Evolutionary conservation across 1,140 invertebrate species (phyloP).

Genomic region (Drosophila arawakana): DNA sequence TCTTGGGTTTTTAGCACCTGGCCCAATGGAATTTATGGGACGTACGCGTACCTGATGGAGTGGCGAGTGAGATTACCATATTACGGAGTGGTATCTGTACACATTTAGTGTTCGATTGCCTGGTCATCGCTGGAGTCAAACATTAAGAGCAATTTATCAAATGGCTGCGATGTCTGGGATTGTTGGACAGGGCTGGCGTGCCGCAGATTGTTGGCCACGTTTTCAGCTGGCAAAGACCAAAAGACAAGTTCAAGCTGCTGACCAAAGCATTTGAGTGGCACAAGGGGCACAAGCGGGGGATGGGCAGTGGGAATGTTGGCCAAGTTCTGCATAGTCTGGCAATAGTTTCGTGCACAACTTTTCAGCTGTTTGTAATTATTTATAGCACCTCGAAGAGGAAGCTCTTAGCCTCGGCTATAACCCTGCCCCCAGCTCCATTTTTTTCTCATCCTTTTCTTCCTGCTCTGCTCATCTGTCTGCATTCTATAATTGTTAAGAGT

Average conservation of each 20-base stretch:
- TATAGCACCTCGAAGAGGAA: conserved; percentile 62
- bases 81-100: background rate
- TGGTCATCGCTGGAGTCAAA: conserved; percentile 28
- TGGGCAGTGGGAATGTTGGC: background rate
- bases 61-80: conserved; percentile 24
- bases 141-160: conserved; percentile 54
- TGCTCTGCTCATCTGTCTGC: background rate
- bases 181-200: conserved; percentile 18
- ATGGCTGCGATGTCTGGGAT: conserved; percentile 11
- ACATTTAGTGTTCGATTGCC: background rate
- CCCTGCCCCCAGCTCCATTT: background rate
- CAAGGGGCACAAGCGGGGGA: background rate
- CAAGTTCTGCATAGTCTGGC: conserved; percentile 49
- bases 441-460: background rate
- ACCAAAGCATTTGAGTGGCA: conserved; percentile 36
- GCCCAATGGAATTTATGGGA: background rate
- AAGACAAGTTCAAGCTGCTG: conserved; percentile 44
- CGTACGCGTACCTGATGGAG: conserved; percentile 4
- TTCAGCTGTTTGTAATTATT: conserved; percentile 74
- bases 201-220: conserved; percentile 50
- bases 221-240: conserved; percentile 30
- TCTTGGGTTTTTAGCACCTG: conserved; percentile 19
- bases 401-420: conserved; percentile 18
- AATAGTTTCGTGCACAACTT: conserved; percentile 57
- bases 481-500: conserved; percentile 40